Base-by-base conservation (phyloP, 1,140 invertebrate genomes). In the Dolichoris vasculosae region DNA sequence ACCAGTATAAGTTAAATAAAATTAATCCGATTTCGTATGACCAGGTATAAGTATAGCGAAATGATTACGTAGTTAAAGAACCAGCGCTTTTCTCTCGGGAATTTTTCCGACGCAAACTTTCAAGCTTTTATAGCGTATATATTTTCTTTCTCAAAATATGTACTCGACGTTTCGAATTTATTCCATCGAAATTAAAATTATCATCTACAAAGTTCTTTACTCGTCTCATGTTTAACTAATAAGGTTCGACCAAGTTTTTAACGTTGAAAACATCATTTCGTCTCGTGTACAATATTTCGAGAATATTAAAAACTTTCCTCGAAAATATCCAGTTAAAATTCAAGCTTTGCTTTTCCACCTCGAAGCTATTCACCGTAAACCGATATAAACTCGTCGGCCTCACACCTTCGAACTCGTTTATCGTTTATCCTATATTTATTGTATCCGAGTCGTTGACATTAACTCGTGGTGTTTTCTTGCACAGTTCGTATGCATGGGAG, bases 401-500 rank as follows among this genome's bases (percentile, higher is more conserved):
- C 55, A 59, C 55, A n/a, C n/a, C n/a, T n/a, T n/a, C n/a, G n/a
- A n/a, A n/a, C n/a, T n/a, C n/a, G n/a, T n/a, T n/a, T n/a, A n/a
- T n/a, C n/a, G n/a, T n/a, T n/a, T n/a, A n/a, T n/a, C n/a, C n/a
- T n/a, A n/a, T n/a, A n/a, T n/a, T n/a, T n/a, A n/a, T n/a, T n/a
- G n/a, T n/a, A n/a, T n/a, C n/a, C 2, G 2, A 2, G 9, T 59
- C 23, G 2, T 26, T 9, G 6, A 9, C 23, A 26, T 26, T 1
- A 26, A 59, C 55, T 26, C 9, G 4, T 13, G 55, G 2, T 59
- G 4, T 59, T 59, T 1, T 73, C 6, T 73, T 73, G 2, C 94
- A 51, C 93, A 99, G 98, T 99, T 99, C 93, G 98, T 99, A 17
- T 99, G 98, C 93, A 98, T 99, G 96, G 98, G 99, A 75, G 99